Conservation (phyloP, 2,113 vertebrate genomes). For the Dryoscopus gambensis region DNA sequence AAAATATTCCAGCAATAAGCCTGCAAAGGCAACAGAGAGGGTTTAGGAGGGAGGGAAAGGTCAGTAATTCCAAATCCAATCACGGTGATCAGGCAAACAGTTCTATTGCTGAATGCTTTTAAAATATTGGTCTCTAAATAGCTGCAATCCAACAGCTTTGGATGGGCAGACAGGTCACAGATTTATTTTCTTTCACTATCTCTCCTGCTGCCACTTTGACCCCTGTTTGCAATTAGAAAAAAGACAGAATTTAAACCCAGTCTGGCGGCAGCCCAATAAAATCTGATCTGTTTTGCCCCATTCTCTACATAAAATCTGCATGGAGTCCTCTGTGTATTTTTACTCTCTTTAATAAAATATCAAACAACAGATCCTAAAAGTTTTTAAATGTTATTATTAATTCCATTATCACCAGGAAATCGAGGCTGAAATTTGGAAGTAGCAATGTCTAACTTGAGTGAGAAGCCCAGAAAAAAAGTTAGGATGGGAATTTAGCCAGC, state of each 20-base stretch:
- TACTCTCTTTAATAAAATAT: neutral
- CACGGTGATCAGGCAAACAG: neutral
- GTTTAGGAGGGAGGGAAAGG: neutral
- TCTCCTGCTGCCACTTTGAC: neutral
- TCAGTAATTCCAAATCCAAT: neutral
- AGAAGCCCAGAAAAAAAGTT: neutral
- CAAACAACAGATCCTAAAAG: neutral
- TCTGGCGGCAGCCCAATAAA: neutral
- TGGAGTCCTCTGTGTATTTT: neutral
- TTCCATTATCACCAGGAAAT: neutral
- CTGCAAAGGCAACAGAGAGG: neutral
- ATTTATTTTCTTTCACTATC: neutral
- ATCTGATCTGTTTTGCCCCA: neutral
- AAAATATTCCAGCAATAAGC: neutral
- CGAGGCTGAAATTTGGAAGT: neutral
- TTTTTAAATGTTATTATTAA: neutral
- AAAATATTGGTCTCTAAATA: neutral
- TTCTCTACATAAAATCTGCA: neutral
- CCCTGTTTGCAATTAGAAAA: neutral
- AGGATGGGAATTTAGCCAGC: neutral
- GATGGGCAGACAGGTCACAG: neutral
- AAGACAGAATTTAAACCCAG: neutral
- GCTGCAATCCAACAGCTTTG: neutral
- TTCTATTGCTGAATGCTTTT: neutral
- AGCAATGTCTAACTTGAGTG: neutral